These are phyloP conservation scores for Plumapathes pennacea DNA, from an alignment of 92 coral and sea anemone species.

Conservation along the genomic window DNA sequence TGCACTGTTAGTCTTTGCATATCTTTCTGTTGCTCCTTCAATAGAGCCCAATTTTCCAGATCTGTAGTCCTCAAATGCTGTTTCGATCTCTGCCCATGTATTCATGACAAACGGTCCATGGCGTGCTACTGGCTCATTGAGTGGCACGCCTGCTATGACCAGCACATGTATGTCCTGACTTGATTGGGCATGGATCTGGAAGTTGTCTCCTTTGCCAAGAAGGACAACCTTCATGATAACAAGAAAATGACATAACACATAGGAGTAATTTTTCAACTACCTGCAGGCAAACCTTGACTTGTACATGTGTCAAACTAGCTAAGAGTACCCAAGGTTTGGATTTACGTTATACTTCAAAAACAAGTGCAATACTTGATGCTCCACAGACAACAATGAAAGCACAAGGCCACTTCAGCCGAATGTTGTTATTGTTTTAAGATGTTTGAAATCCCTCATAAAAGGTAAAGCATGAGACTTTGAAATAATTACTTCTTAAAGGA, in stretches of 20 bases:
- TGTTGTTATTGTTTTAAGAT: too few species aligned
- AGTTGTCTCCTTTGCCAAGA: slow-evolving; percentile 63
- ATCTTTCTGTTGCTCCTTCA: slow-evolving; percentile 87
- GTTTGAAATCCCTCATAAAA: too few species aligned
- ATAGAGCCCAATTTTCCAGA: slow-evolving; percentile 86
- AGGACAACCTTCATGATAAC: slow-evolving; percentile 61
- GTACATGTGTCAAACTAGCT: too few species aligned
- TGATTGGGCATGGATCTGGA: slow-evolving; percentile 64
- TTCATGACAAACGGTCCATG: slow-evolving; percentile 99
- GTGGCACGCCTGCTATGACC: slow-evolving; percentile 91
- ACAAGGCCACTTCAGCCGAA: too few species aligned
- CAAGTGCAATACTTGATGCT: not conserved
- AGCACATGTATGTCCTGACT: slow-evolving; percentile 82
- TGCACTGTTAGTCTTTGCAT: slow-evolving; percentile 80
- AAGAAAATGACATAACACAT: not conserved
- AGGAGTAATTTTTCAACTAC: too few species aligned
- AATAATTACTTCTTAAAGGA: too few species aligned
- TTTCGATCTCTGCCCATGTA: slow-evolving; percentile 86
- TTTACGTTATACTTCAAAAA: too few species aligned
- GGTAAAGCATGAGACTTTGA: too few species aligned
- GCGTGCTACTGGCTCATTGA: slow-evolving; percentile 81
- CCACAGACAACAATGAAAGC: too few species aligned
- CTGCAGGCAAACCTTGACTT: too few species aligned
- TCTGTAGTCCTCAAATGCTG: slow-evolving; percentile 69
- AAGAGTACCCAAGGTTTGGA: too few species aligned